Percentiles rank a stretch among this genome's conserved stretches.
These are phyloP conservation scores for Tupaia tana DNA, from an alignment of 2,113 vertebrate genomes.

Conservation along the genomic window DNA sequence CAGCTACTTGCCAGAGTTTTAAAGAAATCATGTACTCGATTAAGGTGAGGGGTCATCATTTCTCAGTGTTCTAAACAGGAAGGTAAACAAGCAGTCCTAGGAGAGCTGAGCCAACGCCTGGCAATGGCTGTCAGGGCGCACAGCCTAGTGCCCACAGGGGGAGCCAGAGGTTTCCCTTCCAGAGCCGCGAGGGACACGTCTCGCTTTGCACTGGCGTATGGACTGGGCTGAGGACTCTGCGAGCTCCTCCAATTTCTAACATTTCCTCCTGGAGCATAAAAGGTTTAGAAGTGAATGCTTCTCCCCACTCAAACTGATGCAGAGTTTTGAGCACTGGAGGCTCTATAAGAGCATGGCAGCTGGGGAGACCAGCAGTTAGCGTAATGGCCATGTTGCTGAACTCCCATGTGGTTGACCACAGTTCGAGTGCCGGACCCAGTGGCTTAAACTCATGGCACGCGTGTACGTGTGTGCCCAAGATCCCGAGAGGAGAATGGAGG, in stretches of 20 bases:
- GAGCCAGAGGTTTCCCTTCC: neutral
- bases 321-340: neutral
- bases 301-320: neutral
- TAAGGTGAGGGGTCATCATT: neutral
- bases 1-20: neutral
- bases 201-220: neutral
- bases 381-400: no score
- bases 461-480: no score
- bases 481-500: no score
- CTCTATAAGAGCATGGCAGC: neutral
- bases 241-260: neutral
- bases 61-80: neutral
- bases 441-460: no score
- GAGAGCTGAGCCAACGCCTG: neutral
- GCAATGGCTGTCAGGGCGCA: neutral
- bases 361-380: neutral
- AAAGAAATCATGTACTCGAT: neutral
- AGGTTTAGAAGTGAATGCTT: neutral
- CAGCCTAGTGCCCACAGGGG: neutral
- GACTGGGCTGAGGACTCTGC: neutral
- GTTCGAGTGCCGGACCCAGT: no score
- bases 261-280: neutral
- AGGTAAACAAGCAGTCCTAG: neutral
- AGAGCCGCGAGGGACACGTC: neutral
- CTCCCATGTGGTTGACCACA: no score